These are phyloP conservation scores for Lophura swinhoii DNA, from an alignment of 2,797 vertebrate species.

Conservation along the genomic window DNA sequence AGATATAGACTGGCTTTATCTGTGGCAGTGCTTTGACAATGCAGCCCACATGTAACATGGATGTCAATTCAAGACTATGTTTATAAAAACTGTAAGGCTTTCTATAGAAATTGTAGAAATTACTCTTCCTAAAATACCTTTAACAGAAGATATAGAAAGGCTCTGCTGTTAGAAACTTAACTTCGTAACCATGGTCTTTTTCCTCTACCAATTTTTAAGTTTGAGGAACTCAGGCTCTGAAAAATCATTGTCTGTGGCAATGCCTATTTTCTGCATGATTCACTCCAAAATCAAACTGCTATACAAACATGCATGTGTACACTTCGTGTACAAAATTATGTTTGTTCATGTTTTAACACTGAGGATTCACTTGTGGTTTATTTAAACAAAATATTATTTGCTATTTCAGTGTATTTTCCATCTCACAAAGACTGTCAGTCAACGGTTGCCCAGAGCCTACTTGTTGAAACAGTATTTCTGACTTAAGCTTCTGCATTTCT, in stretches of 20 bases:
- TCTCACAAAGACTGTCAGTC: background rate
- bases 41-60: background rate
- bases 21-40: background rate
- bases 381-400: background rate
- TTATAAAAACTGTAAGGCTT: background rate
- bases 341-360: background rate
- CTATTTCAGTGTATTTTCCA: background rate
- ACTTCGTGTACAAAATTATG: background rate
- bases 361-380: background rate
- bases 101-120: background rate
- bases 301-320: background rate
- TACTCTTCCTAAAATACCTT: background rate
- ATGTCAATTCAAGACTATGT: background rate
- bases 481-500: background rate
- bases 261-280: background rate
- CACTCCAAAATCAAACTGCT: background rate
- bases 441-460: background rate
- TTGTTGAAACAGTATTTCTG: background rate
- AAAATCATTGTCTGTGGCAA: background rate
- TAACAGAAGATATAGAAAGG: background rate
- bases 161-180: background rate
- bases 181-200: fast-evolving
- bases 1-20: background rate
- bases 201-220: background rate
- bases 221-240: background rate